Base-by-base conservation (phyloP, 2,888 invertebrate species). In the Xylocampa areola region DNA sequence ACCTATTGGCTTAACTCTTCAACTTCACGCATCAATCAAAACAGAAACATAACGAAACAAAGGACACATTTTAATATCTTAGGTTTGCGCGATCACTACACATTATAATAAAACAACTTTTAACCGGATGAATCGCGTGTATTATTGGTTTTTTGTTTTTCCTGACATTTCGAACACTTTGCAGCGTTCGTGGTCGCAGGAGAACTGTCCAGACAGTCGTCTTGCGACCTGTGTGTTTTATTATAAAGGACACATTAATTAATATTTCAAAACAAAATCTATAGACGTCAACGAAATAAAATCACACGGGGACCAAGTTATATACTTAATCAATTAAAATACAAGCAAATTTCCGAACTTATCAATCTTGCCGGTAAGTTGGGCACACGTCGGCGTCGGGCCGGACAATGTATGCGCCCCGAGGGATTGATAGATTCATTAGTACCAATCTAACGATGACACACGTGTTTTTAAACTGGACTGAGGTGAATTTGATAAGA, bases 251-350 rank as follows among this genome's bases (percentile, higher is more conserved):
- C 6, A 17, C 32, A 25, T 29, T 10, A 36, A 25, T 40, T 13
- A 33, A 11, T 17, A 35, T 69, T 19, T 63, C 10, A 39, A 30
- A 49, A 41, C 16, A 49, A 44, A 30, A 39, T 41, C n/a, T 14
- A 37, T 21, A 47, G 6, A n/a, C 19, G 21, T 47, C 27, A 45
- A 58, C 35, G 23, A 60, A 72, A 73, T 76, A 68, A 59, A 72
- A 74, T 64, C 68, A 55, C 71, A 35, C 55, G 52, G 74, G 76
- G 71, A 66, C 78, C 67, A 81, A 82, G 69, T 81, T 78, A 64
- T 71, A 74, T 80, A 76, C 82, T 85, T 85, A 73, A 85, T 86
- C 86, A 86, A 87, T 87, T 87, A 87, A 82, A 82, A 84, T 81
- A 77, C 78, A 77, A 77, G 79, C 82, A 80, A 84, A 84, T 80